Conservation (phyloP, 2,888 invertebrate genomes). For the Agrochola litura region DNA sequence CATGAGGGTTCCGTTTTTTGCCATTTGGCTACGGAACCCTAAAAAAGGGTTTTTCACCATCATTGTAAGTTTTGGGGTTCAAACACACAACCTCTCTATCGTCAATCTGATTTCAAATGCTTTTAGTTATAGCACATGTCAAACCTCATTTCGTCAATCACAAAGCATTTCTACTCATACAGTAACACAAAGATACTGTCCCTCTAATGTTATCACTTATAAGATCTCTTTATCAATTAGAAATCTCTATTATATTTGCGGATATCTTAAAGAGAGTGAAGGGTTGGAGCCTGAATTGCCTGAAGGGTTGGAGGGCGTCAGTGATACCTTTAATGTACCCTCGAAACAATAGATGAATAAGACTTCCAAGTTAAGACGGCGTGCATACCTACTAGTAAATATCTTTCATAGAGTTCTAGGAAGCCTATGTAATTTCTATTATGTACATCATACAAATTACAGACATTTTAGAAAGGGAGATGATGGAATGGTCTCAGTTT, state of each 20-base stretch:
- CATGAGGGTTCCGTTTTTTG: too few relatives aligned
- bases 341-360: constrained; percentile 34
- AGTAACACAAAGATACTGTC: constrained; percentile 3
- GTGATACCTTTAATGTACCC: constrained; percentile 48
- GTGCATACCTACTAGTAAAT: constrained; percentile 10
- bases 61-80: neutral
- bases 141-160: neutral
- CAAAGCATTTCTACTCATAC: constrained; percentile 4
- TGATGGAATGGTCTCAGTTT: too few relatives aligned
- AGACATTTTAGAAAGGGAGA: too few relatives aligned
- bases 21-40: too few relatives aligned
- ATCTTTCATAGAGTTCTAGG: neutral
- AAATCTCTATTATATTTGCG: constrained; percentile 57
- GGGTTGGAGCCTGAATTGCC: constrained; percentile 49
- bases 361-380: constrained; percentile 5
- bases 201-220: constrained; percentile 48
- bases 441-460: too few relatives aligned
- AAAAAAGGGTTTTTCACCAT: neutral
- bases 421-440: neutral
- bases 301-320: constrained; percentile 47
- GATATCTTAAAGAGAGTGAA: constrained; percentile 52
- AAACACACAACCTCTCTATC: too few relatives aligned
- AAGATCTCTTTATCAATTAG: constrained; percentile 59
- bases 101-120: neutral
- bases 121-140: neutral